Percentiles rank a stretch among this genome's conserved stretches.
These are phyloP conservation scores for Leptopilina myrica DNA, from an alignment of 2,888 invertebrate species.

Conservation along the genomic window DNA sequence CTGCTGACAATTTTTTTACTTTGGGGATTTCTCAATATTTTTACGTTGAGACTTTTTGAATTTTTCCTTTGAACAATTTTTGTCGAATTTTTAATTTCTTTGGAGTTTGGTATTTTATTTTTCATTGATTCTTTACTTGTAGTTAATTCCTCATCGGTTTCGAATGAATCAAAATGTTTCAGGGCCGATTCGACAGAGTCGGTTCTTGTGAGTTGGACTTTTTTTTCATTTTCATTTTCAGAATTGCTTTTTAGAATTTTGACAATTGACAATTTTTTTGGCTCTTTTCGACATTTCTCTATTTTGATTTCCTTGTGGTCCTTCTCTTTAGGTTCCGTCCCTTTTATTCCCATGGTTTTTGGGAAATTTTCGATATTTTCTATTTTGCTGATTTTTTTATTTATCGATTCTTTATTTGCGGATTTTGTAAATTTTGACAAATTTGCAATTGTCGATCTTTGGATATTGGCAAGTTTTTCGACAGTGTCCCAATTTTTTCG, in stretches of 20 bases:
- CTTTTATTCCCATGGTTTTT: background rate
- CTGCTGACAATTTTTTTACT: background rate
- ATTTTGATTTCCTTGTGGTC: background rate
- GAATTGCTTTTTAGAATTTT: background rate
- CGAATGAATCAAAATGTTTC: conserved; percentile 40
- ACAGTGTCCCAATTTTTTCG: background rate
- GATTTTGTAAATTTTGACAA: no score
- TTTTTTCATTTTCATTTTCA: background rate
- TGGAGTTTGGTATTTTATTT: background rate
- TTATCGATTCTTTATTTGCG: background rate
- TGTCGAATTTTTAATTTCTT: background rate
- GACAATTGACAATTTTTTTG: background rate
- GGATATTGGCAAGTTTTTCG: background rate
- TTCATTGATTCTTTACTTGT: conserved; percentile 17
- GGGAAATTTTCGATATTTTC: background rate
- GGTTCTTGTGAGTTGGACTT: conserved; percentile 56
- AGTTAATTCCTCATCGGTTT: conserved; percentile 1
- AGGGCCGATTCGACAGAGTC: conserved; percentile 68
- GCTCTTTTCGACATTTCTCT: background rate
- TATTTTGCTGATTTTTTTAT: background rate
- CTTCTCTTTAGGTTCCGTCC: background rate
- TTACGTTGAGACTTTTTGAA: background rate
- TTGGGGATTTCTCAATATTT: background rate
- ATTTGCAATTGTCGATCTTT: background rate
- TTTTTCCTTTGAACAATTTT: background rate